These are phyloP conservation scores for Dendroctonus valens DNA, from an alignment of 1,140 invertebrate species.

Conservation along the genomic window DNA sequence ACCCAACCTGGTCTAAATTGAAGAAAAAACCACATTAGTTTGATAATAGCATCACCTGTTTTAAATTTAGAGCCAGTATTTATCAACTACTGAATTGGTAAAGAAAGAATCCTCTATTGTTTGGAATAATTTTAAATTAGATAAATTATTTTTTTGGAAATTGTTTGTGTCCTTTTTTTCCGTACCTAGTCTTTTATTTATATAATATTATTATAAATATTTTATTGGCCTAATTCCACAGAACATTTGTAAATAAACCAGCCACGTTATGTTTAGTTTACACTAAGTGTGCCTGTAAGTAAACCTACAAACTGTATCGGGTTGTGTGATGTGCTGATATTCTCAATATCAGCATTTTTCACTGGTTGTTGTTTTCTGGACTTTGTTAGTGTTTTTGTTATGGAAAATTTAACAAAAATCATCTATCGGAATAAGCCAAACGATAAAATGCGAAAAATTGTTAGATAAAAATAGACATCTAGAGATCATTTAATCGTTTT, in stretches of 20 bases:
- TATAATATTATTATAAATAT: not conserved
- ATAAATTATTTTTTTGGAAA: conserved; percentile 16
- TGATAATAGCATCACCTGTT: no score
- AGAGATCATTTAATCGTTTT: not conserved
- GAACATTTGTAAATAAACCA: not conserved
- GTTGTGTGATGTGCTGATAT: conserved; percentile 47
- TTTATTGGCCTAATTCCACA: not conserved
- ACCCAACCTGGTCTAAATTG: conserved; percentile 56
- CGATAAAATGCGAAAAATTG: not conserved
- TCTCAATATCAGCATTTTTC: conserved; percentile 45
- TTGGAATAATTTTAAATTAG: conserved; percentile 3
- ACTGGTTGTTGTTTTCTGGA: conserved; percentile 31
- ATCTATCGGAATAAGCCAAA: conserved; percentile 25
- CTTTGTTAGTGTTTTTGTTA: conserved; percentile 45
- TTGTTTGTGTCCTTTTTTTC: conserved; percentile 14
- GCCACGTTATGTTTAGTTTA: conserved; percentile 19
- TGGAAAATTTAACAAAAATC: conserved; percentile 43
- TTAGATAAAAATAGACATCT: conserved; percentile 3
- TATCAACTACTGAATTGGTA: conserved; percentile 16
- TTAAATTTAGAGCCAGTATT: conserved; percentile 7
- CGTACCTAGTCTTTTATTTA: conserved; percentile 29
- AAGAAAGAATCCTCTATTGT: not conserved
- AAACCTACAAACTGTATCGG: conserved; percentile 8
- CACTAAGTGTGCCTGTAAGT: conserved; percentile 41
- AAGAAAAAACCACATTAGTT: no score